A percentile compares a stretch with the other conserved stretches of the same genome.
Conservation (phyloP, 2,888 invertebrate species). For the Gerris lacustris region DNA sequence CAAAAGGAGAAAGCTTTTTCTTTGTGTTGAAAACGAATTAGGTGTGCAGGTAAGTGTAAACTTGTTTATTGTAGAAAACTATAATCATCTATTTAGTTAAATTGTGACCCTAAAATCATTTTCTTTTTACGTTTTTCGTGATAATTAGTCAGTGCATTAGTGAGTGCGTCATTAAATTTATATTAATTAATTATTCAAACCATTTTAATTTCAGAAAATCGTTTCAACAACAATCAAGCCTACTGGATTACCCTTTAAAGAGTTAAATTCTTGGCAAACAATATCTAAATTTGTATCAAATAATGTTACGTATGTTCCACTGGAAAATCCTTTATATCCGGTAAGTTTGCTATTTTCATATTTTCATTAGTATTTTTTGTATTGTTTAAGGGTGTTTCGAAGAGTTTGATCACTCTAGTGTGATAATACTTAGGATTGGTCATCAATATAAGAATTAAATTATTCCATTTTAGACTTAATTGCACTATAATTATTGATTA, state of each 20-base stretch:
- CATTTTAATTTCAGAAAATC: neutral
- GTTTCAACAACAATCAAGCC: neutral
- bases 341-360: neutral
- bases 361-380: neutral
- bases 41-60: neutral
- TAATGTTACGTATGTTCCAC: neutral
- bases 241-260: neutral
- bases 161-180: too few relatives aligned
- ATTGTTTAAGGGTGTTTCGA: too few relatives aligned
- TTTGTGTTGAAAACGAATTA: slow-evolving; percentile 1
- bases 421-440: too few relatives aligned
- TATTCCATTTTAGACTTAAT: too few relatives aligned
- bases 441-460: too few relatives aligned
- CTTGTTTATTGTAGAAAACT: neutral
- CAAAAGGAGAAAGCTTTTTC: neutral
- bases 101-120: too few relatives aligned
- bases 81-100: too few relatives aligned
- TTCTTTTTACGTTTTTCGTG: too few relatives aligned
- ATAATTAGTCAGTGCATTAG: too few relatives aligned
- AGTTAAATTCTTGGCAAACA: neutral
- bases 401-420: too few relatives aligned
- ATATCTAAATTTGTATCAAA: neutral
- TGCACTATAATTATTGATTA: too few relatives aligned
- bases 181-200: neutral
- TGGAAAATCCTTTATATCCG: neutral